A percentile compares a stretch with the other conserved stretches of the same genome.
These are phyloP conservation scores for Gasterosteus nipponicus DNA, from an alignment of 2,113 vertebrate species.

Conservation along the genomic window DNA sequence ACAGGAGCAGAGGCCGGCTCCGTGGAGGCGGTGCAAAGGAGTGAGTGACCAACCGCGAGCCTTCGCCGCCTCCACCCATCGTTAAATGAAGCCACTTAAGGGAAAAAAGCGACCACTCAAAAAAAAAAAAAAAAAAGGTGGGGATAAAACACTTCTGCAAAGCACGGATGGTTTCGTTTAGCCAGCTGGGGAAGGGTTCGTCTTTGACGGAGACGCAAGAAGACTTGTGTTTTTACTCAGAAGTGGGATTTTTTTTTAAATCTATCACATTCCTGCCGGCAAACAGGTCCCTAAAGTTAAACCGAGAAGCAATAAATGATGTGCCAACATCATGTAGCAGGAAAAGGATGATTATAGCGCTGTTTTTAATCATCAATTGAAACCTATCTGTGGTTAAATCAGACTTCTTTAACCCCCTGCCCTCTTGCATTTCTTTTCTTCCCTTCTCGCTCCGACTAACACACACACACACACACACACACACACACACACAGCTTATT, in stretches of 20 bases:
- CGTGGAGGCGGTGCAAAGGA: conserved; percentile 68
- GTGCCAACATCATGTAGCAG: conserved; percentile 48
- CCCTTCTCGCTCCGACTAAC: conserved; percentile 13
- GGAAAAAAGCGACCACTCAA: conserved; percentile 49
- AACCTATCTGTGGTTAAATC: conserved; percentile 70
- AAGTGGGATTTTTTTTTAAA: conserved; percentile 29
- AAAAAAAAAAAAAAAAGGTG: conserved; percentile 62
- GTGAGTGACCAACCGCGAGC: conserved; percentile 72
- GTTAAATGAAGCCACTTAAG: conserved; percentile 76
- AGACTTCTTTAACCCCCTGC: conserved; percentile 65
- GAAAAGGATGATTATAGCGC: conserved; percentile 57
- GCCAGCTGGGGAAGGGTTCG: conserved; percentile 34
- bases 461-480: conserved; percentile 14
- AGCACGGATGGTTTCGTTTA: conserved; percentile 59
- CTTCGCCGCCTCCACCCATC: conserved; percentile 54
- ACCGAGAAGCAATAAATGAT: conserved; percentile 58
- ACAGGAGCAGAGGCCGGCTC: conserved; percentile 61
- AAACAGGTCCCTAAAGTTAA: conserved; percentile 51
- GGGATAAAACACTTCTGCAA: conserved; percentile 51
- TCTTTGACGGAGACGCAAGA: conserved; percentile 33
- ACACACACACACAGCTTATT: conserved; percentile 74
- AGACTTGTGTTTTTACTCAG: conserved; percentile 26
- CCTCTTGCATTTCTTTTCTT: conserved; percentile 38
- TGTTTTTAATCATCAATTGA: conserved; percentile 64
- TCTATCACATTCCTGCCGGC: conserved; percentile 42